Evolutionary conservation across 2,888 invertebrate species (phyloP).

Genomic region (Diarsia rubi): DNA sequence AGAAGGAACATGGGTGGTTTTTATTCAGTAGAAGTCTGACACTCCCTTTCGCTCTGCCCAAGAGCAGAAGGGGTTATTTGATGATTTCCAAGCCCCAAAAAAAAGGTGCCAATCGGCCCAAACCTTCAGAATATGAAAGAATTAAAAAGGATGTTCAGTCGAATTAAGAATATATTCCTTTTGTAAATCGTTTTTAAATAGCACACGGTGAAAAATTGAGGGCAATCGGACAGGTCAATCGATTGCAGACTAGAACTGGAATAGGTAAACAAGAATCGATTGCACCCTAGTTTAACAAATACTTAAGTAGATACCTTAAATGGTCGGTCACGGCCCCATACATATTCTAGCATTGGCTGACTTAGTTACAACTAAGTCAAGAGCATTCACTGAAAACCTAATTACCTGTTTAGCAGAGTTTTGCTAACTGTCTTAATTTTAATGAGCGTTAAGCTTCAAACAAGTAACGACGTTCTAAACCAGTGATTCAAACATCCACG

Average conservation of each 20-base stretch:
- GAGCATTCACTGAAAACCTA: neutral
- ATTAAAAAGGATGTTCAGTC: neutral
- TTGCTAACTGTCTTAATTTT: constrained; percentile 6
- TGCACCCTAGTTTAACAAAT: constrained; percentile 5
- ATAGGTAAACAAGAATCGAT: neutral
- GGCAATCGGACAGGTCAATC: neutral
- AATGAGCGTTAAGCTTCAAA: constrained; percentile 31
- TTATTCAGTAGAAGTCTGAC: too few relatives aligned
- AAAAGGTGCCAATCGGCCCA: too few relatives aligned
- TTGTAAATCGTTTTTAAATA: neutral
- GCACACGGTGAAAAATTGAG: neutral
- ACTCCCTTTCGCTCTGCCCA: too few relatives aligned
- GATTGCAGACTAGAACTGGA: neutral
- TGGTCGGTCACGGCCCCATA: neutral
- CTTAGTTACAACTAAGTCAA: neutral
- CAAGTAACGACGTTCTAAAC: constrained; percentile 37
- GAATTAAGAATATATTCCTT: neutral
- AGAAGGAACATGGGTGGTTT: too few relatives aligned
- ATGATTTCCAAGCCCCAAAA: too few relatives aligned
- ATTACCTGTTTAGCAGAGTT: constrained; percentile 4
- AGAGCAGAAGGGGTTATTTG: too few relatives aligned
- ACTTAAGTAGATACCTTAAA: neutral
- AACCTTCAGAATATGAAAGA: neutral
- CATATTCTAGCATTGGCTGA: neutral
- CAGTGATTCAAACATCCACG: constrained; percentile 45